A percentile compares a stretch with the other conserved stretches of the same genome.
Evolutionary conservation across 2,888 invertebrate genomes (phyloP).

Genomic region (Latrodectus elegans): DNA sequence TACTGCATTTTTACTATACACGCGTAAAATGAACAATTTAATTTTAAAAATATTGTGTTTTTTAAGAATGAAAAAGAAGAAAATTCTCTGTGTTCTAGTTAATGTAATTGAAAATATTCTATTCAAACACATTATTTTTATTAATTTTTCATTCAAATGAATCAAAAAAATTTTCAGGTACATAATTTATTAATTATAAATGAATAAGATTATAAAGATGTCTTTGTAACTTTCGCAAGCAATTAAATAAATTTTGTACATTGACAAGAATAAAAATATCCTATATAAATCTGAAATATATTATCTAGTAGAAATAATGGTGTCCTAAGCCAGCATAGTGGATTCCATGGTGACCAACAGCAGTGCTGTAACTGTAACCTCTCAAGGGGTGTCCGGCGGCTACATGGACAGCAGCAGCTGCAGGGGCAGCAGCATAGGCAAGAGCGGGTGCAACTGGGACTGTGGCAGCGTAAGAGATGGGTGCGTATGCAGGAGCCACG

Average conservation of each 20-base stretch:
- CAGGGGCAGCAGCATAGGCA: slow-evolving; percentile 6
- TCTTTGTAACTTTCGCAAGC: neutral
- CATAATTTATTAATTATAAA: too few species aligned
- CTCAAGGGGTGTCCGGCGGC: slow-evolving; percentile 9
- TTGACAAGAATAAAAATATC: neutral
- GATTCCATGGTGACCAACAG: slow-evolving; percentile 51
- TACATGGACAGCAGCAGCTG: neutral
- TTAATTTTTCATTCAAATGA: too few species aligned
- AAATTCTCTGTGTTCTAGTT: too few species aligned
- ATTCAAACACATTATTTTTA: too few species aligned
- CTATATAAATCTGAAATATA: neutral
- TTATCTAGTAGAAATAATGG: slow-evolving; percentile 5
- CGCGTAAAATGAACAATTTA: too few species aligned
- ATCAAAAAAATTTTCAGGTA: too few species aligned
- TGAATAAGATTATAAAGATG: too few species aligned
- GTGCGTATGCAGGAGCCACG: slow-evolving; percentile 12
- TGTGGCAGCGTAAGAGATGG: slow-evolving; percentile 25
- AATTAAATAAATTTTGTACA: neutral
- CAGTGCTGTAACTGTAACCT: slow-evolving; percentile 54
- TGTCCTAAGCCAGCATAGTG: neutral
- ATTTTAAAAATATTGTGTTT: too few species aligned
- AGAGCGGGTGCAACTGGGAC: neutral
- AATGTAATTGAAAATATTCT: too few species aligned
- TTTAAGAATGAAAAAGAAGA: too few species aligned
- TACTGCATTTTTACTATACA: too few species aligned